Evolutionary conservation across 2,113 vertebrate genomes (phyloP).

Genomic region (Microtus pennsylvanicus): DNA sequence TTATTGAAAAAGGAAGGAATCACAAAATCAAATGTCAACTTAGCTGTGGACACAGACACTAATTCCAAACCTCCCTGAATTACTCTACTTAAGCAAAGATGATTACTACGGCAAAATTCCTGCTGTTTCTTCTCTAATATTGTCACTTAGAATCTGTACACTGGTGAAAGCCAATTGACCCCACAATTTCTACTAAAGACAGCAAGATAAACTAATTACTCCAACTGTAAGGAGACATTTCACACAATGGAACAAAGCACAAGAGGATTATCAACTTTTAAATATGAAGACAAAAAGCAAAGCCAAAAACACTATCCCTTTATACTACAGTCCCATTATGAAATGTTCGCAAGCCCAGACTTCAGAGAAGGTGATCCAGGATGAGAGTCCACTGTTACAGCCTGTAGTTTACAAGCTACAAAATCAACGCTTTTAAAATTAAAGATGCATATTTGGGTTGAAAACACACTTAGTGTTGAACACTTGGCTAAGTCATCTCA

Average conservation of each 20-base stretch:
- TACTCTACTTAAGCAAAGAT: slow-evolving; percentile 20
- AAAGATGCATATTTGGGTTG: not conserved
- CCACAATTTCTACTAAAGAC: slow-evolving; percentile 46
- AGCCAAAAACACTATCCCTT: slow-evolving; percentile 17
- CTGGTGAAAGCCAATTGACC: not conserved
- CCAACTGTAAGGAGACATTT: not conserved
- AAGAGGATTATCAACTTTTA: slow-evolving; percentile 15
- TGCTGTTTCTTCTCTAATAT: not conserved
- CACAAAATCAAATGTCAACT: slow-evolving; percentile 37
- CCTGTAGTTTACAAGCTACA: slow-evolving; percentile 6
- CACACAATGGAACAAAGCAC: not conserved
- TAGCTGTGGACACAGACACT: not conserved
- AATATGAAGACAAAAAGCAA: not conserved
- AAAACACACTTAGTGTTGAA: slow-evolving; percentile 4
- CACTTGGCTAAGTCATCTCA: slow-evolving; percentile 42
- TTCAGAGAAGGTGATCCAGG: not conserved
- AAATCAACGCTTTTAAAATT: slow-evolving; percentile 49
- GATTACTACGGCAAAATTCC: not conserved
- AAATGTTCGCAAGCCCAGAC: not conserved
- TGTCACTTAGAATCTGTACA: not conserved
- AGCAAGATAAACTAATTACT: slow-evolving; percentile 7
- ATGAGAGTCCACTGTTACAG: not conserved
- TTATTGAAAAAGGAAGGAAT: slow-evolving; percentile 42
- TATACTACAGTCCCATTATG: not conserved
- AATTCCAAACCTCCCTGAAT: not conserved